A percentile compares a stretch with the other conserved stretches of the same genome.
Evolutionary conservation across 2,113 vertebrate genomes (phyloP).

Genomic region (Amblyornis subalaris): DNA sequence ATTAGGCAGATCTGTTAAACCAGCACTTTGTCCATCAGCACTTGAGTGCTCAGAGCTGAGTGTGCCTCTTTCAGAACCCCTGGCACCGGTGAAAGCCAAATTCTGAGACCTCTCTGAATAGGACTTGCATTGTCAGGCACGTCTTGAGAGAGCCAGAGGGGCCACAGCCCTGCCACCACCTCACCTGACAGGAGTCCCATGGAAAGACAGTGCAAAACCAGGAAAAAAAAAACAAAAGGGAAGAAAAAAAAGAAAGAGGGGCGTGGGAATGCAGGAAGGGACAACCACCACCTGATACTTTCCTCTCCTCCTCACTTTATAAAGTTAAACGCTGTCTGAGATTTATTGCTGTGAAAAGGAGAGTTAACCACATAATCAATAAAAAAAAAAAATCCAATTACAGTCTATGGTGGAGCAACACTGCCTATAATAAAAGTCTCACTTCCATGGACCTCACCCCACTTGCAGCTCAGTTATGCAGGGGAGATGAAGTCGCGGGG

Average conservation of each 20-base stretch:
- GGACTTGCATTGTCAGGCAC: not conserved
- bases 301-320: slow-evolving; percentile 51
- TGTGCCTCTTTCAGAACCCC: slow-evolving; percentile 67
- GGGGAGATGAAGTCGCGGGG: not conserved
- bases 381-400: slow-evolving; percentile 59
- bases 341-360: slow-evolving; percentile 58
- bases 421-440: slow-evolving; percentile 39
- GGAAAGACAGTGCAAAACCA: not conserved
- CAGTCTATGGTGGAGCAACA: slow-evolving; percentile 4
- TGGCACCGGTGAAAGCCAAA: slow-evolving; percentile 67
- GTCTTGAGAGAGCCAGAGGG: not conserved
- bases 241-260: not conserved
- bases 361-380: slow-evolving; percentile 69
- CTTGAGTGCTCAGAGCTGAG: slow-evolving; percentile 68
- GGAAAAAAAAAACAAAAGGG: too few species aligned
- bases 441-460: slow-evolving; percentile 11
- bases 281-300: slow-evolving; percentile 18
- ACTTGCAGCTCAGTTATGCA: not conserved
- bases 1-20: slow-evolving; percentile 71
- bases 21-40: slow-evolving; percentile 74
- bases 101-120: slow-evolving; percentile 28
- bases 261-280: not conserved
- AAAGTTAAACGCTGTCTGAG: slow-evolving; percentile 39
- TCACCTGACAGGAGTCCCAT: not conserved
- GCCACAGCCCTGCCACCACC: not conserved